A percentile compares a stretch with the other conserved stretches of the same genome.
Conservation (phyloP, 2,113 vertebrate species). For the Hemicordylus capensis region DNA sequence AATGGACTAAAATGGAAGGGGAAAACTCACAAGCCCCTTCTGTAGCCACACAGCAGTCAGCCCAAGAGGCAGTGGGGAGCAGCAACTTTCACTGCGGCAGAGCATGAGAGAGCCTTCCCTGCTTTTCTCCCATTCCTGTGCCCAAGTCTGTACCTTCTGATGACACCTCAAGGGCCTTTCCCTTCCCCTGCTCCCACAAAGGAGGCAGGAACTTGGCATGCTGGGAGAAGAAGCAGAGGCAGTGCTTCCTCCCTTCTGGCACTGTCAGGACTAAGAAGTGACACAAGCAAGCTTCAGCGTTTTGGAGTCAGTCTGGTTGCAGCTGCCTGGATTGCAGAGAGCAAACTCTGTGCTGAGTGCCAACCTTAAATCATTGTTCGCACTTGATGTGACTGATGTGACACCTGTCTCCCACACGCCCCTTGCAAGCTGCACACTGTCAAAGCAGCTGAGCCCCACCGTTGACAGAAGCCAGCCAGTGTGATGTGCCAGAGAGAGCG, state of each 20-base stretch:
- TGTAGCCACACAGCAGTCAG: neutral
- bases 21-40: neutral
- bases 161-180: neutral
- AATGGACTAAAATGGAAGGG: neutral
- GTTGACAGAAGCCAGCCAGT: neutral
- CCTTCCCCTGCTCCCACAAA: neutral
- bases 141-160: neutral
- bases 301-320: neutral
- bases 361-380: neutral
- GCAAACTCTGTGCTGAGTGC: neutral
- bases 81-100: no score
- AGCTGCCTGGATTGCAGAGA: neutral
- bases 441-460: neutral
- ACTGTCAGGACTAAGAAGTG: neutral
- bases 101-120: no score
- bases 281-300: neutral
- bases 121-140: no score
- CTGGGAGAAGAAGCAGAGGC: neutral
- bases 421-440: neutral
- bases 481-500: neutral
- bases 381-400: neutral
- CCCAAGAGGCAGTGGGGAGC: neutral
- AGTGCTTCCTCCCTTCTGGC: neutral
- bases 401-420: neutral
- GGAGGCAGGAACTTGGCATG: no score